phyloP scores from a whole-genome alignment of 2,888 invertebrate species.

The Drosophila pullipes region DNA sequence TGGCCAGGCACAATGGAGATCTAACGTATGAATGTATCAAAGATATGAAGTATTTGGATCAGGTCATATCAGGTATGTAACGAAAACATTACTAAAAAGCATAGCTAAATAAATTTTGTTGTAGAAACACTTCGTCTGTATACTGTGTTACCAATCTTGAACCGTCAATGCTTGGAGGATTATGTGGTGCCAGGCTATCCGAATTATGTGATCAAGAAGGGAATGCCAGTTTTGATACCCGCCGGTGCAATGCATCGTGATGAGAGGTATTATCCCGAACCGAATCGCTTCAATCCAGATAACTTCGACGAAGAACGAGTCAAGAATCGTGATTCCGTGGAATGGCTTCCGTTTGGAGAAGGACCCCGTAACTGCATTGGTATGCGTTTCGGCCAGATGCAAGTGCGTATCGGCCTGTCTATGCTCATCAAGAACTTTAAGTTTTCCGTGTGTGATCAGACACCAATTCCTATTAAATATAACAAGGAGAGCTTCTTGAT shows the following conservation, averaged over 20 bases:
- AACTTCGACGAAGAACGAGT: slow-evolving; percentile 87
- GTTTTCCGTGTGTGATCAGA: slow-evolving; percentile 70
- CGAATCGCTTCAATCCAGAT: slow-evolving; percentile 88
- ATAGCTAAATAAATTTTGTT: background rate
- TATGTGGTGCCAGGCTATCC: slow-evolving; percentile 86
- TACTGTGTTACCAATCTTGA: slow-evolving; percentile 86
- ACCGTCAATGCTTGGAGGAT: slow-evolving; percentile 86
- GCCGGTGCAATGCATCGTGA: slow-evolving; percentile 88
- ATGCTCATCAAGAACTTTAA: slow-evolving; percentile 74
- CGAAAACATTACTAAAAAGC: accelerated
- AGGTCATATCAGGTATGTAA: slow-evolving; percentile 85
- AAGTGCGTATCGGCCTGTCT: slow-evolving; percentile 75
- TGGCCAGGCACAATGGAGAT: slow-evolving; percentile 81
- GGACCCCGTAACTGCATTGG: slow-evolving; percentile 84
- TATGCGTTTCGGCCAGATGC: slow-evolving; percentile 83
- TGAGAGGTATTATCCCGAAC: slow-evolving; percentile 87
- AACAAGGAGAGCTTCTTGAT: slow-evolving; percentile 57
- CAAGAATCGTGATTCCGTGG: slow-evolving; percentile 85
- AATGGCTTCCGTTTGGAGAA: slow-evolving; percentile 83
- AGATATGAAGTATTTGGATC: slow-evolving; percentile 86
- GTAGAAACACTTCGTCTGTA: slow-evolving; percentile 86
- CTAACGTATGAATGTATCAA: slow-evolving; percentile 83
- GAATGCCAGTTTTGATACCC: slow-evolving; percentile 87
- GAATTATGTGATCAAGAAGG: slow-evolving; percentile 86
- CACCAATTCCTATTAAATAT: slow-evolving; percentile 72